A percentile compares a stretch with the other conserved stretches of the same genome.
Evolutionary conservation across 2,888 invertebrate species (phyloP).

Genomic region (Rhagonycha lutea): DNA sequence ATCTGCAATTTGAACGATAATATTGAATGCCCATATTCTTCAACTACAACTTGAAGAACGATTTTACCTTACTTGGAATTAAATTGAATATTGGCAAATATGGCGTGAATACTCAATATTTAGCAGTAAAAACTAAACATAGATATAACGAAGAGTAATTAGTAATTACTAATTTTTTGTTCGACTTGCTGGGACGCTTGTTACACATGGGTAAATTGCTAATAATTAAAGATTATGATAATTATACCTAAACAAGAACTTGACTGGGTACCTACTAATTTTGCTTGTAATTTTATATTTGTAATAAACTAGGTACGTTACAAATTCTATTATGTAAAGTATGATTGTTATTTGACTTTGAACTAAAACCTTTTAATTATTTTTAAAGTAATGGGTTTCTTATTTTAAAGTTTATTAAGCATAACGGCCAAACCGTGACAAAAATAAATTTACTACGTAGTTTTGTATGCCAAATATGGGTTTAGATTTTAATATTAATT

Average conservation of each 20-base stretch:
- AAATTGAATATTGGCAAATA: background rate
- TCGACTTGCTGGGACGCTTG: background rate
- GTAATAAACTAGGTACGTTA: background rate
- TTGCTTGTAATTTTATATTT: background rate
- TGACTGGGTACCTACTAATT: background rate
- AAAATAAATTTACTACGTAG: background rate
- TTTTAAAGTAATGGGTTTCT: background rate
- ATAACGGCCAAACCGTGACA: background rate
- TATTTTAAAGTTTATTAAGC: background rate
- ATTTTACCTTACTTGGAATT: background rate
- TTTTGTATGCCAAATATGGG: background rate
- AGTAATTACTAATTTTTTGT: background rate
- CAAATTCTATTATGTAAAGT: background rate
- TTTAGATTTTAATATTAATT: background rate
- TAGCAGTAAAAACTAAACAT: background rate
- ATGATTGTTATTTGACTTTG: background rate
- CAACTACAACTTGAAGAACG: background rate
- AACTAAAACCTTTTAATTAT: background rate
- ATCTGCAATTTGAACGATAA: background rate
- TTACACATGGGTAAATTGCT: background rate
- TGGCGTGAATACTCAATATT: background rate
- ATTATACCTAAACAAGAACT: background rate
- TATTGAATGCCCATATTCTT: background rate
- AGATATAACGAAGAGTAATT: background rate
- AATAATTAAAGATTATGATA: background rate